Evolutionary conservation across 2,888 invertebrate genomes (phyloP), one percentile per base, ranked within the genome.

Genomic region (Nasonia oneida): DNA sequence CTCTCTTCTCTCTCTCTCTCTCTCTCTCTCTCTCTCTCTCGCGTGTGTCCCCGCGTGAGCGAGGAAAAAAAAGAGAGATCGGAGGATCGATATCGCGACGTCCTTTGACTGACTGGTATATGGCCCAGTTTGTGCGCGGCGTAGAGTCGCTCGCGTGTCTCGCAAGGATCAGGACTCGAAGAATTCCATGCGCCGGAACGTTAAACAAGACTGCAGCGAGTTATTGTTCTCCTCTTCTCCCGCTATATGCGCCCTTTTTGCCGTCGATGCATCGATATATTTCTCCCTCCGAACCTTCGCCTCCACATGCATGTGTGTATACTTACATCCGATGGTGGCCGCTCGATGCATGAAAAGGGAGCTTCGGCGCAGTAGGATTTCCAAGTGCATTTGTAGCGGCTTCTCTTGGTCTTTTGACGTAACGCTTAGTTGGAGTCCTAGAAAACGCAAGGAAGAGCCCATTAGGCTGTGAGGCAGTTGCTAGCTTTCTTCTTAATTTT

Each of bases 101-200:
- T 67, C 67, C 33, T 33, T 61, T 23, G 18, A 6, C 57, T n/a
- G 37, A 10, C 10, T 39, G 37, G 23, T 6, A 64, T n/a, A n/a
- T 70, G 75, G 47, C 75, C 75, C 75, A 75, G 50, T 75, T 75
- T 75, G 53, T 50, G 73, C n/a, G 42, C 10, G n/a, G 0, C 4
- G 67, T 29, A 29, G 29, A 67, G 67, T 29, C 12, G 64, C 64
- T 74, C 74, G 75, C 75, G 75, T 75, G 75, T 53, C 75, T 33
- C 53, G 39, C 73, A 5, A 12, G 73, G 73, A 73, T 73, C 73
- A 73, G 73, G 73, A 73, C 42, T 73, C 42, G 42, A 42, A 73
- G 73, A 73, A 73, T 73, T 23, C 42, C 33, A 10, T 15, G 42
- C 42, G 6, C 23, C 64, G 64, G 29, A 23, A n/a, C 61, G n/a